Evolutionary conservation across 2,888 invertebrate species (phyloP), one percentile per base, ranked within the genome.

Genomic region (Biston stratarius): DNA sequence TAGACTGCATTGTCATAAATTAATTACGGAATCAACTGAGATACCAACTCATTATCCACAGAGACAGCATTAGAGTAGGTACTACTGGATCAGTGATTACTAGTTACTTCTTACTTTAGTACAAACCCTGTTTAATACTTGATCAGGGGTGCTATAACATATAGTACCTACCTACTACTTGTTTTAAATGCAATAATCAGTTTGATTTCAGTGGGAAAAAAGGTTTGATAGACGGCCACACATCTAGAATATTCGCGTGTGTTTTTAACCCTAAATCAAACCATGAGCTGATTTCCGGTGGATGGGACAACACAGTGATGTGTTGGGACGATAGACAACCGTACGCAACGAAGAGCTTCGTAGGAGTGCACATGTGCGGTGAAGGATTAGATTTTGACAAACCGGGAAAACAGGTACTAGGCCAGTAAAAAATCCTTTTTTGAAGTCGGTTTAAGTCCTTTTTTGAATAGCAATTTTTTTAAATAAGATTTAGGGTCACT

Each of bases 241-340:
- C 90, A 49, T 95, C 95, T 8, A 89, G 96, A 79, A 94, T 96
- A 73, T 96, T 95, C 75, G 93, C 95, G 3, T 95, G 95, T 24
- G 94, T 94, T 51, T 96, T 96, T 80, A 95, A 96, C 80, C 96
- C 96, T 0, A 92, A 92, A 77, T 95, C 95, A 11, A 92, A 94
- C 62, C 95, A 96, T 79, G 96, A 96, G 84, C 82, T 96, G 67
- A 89, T 96, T 71, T 95, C 96, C 0, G 96, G 96, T 0, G 96
- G 96, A 9, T 96, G 96, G 96, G 96, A 96, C 75, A 91, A 95
- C 77, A 92, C 94, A 0, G 92, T 96, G 1, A 94, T 96, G 77
- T 96, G 96, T 78, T 96, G 96, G 96, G 96, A 96, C 80, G 93
- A 95, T 56, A 89, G 96, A 65, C 95, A 95, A 76, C 95, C 96